Conservation (phyloP, 2,797 vertebrate genomes). For the Alectoris magna region DNA sequence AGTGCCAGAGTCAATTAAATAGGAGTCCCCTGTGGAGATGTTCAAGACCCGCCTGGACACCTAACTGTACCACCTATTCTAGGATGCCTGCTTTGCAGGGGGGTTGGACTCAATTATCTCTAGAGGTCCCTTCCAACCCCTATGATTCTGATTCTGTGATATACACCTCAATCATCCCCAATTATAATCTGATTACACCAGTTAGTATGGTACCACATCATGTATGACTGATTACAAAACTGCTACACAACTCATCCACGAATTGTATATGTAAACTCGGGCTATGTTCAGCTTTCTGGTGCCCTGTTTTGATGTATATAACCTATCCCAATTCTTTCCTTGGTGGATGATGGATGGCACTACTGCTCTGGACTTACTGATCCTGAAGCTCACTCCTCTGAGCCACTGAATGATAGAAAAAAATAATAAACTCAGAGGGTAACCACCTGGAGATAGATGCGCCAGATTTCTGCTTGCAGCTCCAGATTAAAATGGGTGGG, state of each 20-base stretch:
- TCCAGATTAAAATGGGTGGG: not conserved
- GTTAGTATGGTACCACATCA: not conserved
- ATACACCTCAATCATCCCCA: not conserved
- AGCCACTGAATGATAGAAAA: not conserved
- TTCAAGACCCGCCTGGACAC: too few relatives aligned
- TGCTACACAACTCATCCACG: not conserved
- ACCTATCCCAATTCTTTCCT: not conserved
- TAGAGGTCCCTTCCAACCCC: too few relatives aligned
- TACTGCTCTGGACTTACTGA: not conserved
- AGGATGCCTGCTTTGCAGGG: too few relatives aligned
- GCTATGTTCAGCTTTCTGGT: not conserved
- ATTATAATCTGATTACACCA: not conserved
- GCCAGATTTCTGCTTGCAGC: not conserved
- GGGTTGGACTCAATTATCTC: too few relatives aligned
- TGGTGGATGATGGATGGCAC: not conserved
- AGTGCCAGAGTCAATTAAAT: not conserved
- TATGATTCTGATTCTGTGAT: too few relatives aligned
- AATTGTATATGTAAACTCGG: not conserved
- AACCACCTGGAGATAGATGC: not conserved
- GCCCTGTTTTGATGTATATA: rapidly evolving
- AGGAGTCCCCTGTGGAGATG: too few relatives aligned
- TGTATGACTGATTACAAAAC: not conserved
- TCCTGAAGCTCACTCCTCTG: not conserved
- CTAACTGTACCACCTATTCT: too few relatives aligned
- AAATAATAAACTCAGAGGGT: not conserved